Percentiles rank a stretch among this genome's conserved stretches.
These are phyloP conservation scores for Trichogramma dendrolimi DNA, from an alignment of 2,888 invertebrate species.

Conservation along the genomic window DNA sequence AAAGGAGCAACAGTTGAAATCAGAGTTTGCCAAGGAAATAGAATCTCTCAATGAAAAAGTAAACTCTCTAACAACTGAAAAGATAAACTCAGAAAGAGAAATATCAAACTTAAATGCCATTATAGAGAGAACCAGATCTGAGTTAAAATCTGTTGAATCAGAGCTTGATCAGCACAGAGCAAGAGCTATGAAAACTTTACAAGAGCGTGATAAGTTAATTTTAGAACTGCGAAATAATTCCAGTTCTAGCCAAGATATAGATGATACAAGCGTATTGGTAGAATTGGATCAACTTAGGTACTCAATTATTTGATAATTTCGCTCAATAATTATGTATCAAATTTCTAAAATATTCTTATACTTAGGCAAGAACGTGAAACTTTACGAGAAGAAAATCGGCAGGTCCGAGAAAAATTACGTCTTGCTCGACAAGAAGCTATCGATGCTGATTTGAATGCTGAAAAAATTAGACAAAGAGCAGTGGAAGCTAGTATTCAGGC, in stretches of 20 bases:
- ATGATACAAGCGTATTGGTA: conserved; percentile 55
- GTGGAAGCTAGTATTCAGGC: conserved; percentile 47
- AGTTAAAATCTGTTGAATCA: conserved; percentile 45
- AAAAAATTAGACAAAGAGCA: conserved; percentile 52
- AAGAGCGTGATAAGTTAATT: conserved; percentile 73
- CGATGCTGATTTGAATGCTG: conserved; percentile 43
- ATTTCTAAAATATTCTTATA: conserved; percentile 17
- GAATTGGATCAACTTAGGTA: conserved; percentile 61
- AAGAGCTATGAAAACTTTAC: conserved; percentile 73
- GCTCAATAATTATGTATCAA: conserved; percentile 21
- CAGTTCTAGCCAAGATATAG: conserved; percentile 32
- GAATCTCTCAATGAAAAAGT: conserved; percentile 51
- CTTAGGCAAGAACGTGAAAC: conserved; percentile 57
- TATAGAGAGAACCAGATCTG: conserved; percentile 43
- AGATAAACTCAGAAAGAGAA: conserved; percentile 49
- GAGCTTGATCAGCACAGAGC: conserved; percentile 74
- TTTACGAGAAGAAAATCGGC: conserved; percentile 59
- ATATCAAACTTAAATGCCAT: conserved; percentile 47
- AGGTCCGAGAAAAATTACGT: conserved; percentile 51
- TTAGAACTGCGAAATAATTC: conserved; percentile 55
- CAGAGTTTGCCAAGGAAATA: conserved; percentile 53
- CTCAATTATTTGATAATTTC: conserved; percentile 21
- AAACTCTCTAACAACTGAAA: conserved; percentile 54
- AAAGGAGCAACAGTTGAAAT: conserved; percentile 39
- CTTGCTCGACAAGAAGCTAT: conserved; percentile 53